Evolutionary conservation across 2,888 invertebrate genomes (phyloP), one percentile per base, ranked within the genome.

Genomic region (Mesorhabditis spiculigera): DNA sequence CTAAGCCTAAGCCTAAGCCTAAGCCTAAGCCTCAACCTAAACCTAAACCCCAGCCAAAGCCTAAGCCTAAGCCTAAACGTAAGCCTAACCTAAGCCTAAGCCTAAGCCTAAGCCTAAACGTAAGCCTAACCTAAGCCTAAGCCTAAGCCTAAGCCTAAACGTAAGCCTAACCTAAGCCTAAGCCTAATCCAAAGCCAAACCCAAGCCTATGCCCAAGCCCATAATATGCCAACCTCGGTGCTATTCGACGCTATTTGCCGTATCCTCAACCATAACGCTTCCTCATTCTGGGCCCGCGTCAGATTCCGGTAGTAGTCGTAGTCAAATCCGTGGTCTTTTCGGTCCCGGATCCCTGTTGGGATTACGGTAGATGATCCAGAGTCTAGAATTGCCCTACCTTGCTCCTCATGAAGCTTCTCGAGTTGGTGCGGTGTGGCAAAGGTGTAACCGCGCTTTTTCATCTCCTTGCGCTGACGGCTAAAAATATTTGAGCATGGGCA

Each of bases 381-480:
- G 28, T 28, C 28, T 28, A 28, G 28, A 28, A 28, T 28, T 28
- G 28, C 28, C 28, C 28, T 61, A 71, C 83, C 80, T 63, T 81
- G 80, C 10, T 84, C 81, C n/a, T 66, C 43, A 72, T 79, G 78
- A 43, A 84, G 44, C 41, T 81, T 75, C 8, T 77, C 73, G 50
- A 84, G 73, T 63, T 84, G 84, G 28, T 75, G 28, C 28, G 74
- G 73, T 6, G 79, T 78, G 71, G 83, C 66, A 65, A 82, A 78
- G 5, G 84, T 72, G 73, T 80, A 84, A 28, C 84, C 82, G 4
- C 73, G 68, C n/a, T 68, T 73, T 45, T 80, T 75, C 66, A 83
- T 69, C 4, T 82, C 79, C n/a, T 67, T 69, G 62, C 68, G 72
- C 65, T 84, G 84, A 42, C 72, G 67, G 8, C 62, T n/a, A n/a